Evolutionary conservation across 2,888 invertebrate species (phyloP).

Genomic region (Mechanitis mazaeus): DNA sequence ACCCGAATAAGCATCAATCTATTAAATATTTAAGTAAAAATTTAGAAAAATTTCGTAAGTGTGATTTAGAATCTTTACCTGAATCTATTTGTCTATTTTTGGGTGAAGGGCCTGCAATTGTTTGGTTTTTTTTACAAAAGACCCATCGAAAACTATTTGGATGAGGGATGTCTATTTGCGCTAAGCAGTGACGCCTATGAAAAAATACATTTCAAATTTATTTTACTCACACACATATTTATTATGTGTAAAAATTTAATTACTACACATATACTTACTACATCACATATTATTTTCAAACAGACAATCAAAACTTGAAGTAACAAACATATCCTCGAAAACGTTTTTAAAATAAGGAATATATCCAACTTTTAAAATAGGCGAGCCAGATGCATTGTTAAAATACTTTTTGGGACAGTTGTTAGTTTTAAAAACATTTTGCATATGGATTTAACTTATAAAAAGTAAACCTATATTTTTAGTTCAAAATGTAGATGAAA

Average conservation of each 20-base stretch:
- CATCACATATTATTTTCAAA: too few relatives aligned
- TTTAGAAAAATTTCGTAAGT: constrained; percentile 44
- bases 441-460: not conserved
- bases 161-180: too few relatives aligned
- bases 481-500: constrained; percentile 10
- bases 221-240: too few relatives aligned
- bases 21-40: constrained; percentile 34
- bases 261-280: too few relatives aligned
- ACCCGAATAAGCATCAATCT: constrained; percentile 32
- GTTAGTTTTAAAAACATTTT: constrained; percentile 6
- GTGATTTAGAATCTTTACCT: constrained; percentile 59
- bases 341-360: not conserved
- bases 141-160: too few relatives aligned
- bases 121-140: constrained; percentile 12
- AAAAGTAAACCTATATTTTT: too few relatives aligned
- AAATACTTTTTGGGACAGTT: not conserved
- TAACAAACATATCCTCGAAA: too few relatives aligned
- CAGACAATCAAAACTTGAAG: too few relatives aligned
- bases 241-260: too few relatives aligned
- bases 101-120: constrained; percentile 20
- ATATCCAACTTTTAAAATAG: too few relatives aligned
- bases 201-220: too few relatives aligned
- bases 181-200: too few relatives aligned
- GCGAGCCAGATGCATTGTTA: not conserved
- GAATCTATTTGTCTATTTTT: constrained; percentile 47